Conservation (phyloP, 2,888 invertebrate genomes). For the Drosophila robusta region DNA sequence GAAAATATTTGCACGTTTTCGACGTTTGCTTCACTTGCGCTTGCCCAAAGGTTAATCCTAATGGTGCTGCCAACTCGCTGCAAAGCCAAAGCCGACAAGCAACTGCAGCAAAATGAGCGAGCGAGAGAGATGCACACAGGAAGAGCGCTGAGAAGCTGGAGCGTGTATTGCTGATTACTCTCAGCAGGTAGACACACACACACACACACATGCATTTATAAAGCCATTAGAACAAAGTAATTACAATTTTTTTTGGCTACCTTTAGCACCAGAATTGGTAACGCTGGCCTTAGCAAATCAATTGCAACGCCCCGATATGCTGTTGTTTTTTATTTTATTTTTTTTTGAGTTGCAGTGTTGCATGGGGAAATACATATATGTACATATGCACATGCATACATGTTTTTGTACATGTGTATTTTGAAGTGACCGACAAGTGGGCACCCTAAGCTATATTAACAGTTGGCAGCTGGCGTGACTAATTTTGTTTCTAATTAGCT, state of each 20-base stretch:
- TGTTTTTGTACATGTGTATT: neutral
- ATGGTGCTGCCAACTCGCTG: conserved; percentile 28
- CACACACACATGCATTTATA: conserved; percentile 17
- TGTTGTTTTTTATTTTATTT: neutral
- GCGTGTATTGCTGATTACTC: conserved; percentile 7
- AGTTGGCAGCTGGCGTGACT: conserved; percentile 20
- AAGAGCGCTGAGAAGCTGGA: conserved; percentile 7
- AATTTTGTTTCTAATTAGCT: conserved; percentile 30
- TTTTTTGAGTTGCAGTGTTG: conserved; percentile 1
- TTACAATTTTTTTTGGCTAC: neutral
- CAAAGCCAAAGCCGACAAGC: neutral
- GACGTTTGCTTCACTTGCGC: conserved; percentile 41
- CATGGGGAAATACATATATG: neutral
- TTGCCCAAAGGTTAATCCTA: conserved; percentile 51
- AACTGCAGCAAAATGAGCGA: neutral
- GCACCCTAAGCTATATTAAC: neutral
- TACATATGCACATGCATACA: no score
- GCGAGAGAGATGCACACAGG: conserved; percentile 4
- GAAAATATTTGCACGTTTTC: conserved; percentile 76
- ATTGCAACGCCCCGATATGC: conserved; percentile 26
- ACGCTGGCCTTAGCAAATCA: conserved; percentile 40
- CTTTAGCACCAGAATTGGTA: conserved; percentile 13
- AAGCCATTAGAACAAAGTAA: conserved; percentile 46
- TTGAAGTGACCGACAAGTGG: conserved; percentile 5
- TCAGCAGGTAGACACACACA: conserved; percentile 4